These are phyloP conservation scores for Dynastes grantii DNA, from an alignment of 2,888 invertebrate species.

Conservation along the genomic window DNA sequence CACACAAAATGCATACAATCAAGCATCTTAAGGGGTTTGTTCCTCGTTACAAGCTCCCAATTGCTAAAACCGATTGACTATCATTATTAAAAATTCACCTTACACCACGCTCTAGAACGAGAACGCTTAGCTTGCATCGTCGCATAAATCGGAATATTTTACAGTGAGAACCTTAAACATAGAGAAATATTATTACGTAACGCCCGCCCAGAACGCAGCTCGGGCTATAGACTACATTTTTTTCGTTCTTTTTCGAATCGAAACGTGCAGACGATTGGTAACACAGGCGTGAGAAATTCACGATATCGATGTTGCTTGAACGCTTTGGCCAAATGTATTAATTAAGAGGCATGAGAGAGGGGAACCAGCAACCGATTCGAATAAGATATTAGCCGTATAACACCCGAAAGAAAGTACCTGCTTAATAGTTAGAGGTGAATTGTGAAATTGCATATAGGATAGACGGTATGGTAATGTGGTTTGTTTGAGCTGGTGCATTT, in stretches of 20 bases:
- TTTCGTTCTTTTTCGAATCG: background rate
- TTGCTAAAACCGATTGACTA: too few relatives aligned
- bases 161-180: background rate
- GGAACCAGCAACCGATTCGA: too few relatives aligned
- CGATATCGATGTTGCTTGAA: background rate
- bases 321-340: background rate
- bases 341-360: background rate
- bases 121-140: background rate
- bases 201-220: background rate
- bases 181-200: background rate
- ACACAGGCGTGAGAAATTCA: background rate
- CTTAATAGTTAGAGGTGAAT: too few relatives aligned
- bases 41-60: too few relatives aligned
- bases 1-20: too few relatives aligned
- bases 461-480: too few relatives aligned
- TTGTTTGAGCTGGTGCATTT: too few relatives aligned
- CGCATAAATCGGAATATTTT: slow-evolving; percentile 6
- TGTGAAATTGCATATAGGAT: too few relatives aligned
- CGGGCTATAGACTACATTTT: background rate
- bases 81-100: too few relatives aligned
- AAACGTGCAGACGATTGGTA: background rate
- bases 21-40: too few relatives aligned
- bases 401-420: too few relatives aligned
- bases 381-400: too few relatives aligned
- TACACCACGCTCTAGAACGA: background rate